phyloP scores from a whole-genome alignment of 1,140 invertebrate species.

The Ooceraea biroi region DNA sequence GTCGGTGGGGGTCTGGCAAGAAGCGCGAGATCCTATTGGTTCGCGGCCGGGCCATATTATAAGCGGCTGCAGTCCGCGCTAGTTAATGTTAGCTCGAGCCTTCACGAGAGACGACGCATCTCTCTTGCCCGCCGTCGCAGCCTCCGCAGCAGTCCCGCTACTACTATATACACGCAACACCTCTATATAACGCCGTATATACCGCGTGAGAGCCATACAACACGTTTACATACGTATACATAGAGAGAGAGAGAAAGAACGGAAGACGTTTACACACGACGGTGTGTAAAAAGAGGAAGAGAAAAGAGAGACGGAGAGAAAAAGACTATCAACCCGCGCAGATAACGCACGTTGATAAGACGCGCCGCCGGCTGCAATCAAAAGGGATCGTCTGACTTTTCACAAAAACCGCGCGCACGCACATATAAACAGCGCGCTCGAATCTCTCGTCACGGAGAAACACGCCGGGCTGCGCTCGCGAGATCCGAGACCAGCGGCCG shows the following conservation, averaged over 20 bases:
- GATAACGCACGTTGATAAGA: slow-evolving; percentile 47
- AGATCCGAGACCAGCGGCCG: not conserved
- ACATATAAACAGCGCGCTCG: not conserved
- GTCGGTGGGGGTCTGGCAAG: slow-evolving; percentile 76
- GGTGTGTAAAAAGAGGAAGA: slow-evolving; percentile 1
- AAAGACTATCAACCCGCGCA: slow-evolving; percentile 3
- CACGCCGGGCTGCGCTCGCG: no score
- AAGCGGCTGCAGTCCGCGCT: slow-evolving; percentile 84
- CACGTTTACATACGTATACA: not conserved
- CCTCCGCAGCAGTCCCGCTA: not conserved
- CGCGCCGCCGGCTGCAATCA: not conserved
- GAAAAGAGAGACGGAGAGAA: slow-evolving; percentile 21
- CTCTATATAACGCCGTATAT: slow-evolving; percentile 34
- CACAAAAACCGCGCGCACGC: not conserved
- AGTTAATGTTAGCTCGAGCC: slow-evolving; percentile 85
- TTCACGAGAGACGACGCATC: slow-evolving; percentile 84
- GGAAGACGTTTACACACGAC: not conserved
- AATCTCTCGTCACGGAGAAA: not conserved
- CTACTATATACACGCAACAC: slow-evolving; percentile 44
- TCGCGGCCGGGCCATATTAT: slow-evolving; percentile 85
- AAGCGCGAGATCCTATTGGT: slow-evolving; percentile 83
- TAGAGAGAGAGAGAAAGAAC: no score
- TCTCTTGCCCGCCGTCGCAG: slow-evolving; percentile 58
- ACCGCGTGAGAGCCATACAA: slow-evolving; percentile 34
- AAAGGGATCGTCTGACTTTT: not conserved